Conservation (phyloP, 2,888 invertebrate species). For the Eurois occulta region DNA sequence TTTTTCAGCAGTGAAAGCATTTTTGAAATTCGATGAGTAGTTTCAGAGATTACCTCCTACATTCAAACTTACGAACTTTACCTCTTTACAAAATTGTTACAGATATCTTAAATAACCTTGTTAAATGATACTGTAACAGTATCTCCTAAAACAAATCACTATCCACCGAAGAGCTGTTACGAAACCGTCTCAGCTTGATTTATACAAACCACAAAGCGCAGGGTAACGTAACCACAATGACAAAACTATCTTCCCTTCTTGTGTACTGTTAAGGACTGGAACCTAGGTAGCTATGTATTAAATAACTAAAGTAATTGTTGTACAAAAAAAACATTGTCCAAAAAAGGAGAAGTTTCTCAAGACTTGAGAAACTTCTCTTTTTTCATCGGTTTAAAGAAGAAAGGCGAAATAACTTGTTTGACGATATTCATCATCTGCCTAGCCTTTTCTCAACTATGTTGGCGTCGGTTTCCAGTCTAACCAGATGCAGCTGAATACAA, state of each 20-base stretch:
- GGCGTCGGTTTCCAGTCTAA: no score
- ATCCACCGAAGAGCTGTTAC: constrained; percentile 14
- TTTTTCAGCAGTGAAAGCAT: neutral
- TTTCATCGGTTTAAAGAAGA: no score
- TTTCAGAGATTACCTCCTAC: neutral
- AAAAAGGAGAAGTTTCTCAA: no score
- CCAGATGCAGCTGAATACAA: no score
- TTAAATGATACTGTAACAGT: constrained; percentile 17
- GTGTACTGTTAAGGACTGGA: neutral
- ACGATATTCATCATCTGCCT: no score
- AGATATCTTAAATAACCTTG: neutral
- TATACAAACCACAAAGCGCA: constrained; percentile 49
- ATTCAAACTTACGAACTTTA: neutral
- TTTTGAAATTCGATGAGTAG: neutral
- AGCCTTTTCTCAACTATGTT: no score
- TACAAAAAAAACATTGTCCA: neutral
- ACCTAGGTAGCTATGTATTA: neutral
- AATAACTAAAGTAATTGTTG: neutral
- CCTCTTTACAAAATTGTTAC: neutral
- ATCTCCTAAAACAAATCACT: constrained; percentile 24
- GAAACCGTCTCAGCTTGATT: constrained; percentile 52
- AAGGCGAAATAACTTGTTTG: no score
- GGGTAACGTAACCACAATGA: constrained; percentile 34
- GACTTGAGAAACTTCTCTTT: neutral
- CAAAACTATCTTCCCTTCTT: constrained; percentile 21